phyloP scores from a whole-genome alignment of 2,113 vertebrate species.

The Chionodraco myersi region DNA sequence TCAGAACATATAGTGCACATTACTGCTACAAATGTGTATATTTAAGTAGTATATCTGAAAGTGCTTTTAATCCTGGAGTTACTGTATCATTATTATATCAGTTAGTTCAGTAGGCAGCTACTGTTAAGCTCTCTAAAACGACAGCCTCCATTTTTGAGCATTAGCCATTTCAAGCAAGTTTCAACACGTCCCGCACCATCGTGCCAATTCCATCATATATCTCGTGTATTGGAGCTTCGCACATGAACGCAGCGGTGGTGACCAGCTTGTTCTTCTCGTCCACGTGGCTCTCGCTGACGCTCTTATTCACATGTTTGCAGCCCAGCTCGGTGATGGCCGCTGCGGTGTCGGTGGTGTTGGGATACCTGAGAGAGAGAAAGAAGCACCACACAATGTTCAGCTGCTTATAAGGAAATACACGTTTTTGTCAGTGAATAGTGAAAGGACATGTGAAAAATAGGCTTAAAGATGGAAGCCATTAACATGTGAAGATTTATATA shows the following conservation, averaged over 20 bases:
- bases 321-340: slow-evolving; percentile 82
- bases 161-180: slow-evolving; percentile 67
- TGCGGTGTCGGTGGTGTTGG: slow-evolving; percentile 81
- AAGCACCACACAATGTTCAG: background rate
- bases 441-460: background rate
- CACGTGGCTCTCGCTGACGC: slow-evolving; percentile 83
- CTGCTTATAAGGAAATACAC: background rate
- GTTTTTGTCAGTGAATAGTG: background rate
- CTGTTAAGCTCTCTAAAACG: background rate
- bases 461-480: too few relatives aligned
- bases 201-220: slow-evolving; percentile 84
- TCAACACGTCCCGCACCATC: slow-evolving; percentile 83
- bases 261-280: slow-evolving; percentile 85
- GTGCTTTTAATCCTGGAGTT: slow-evolving; percentile 26
- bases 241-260: slow-evolving; percentile 87
- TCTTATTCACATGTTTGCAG: slow-evolving; percentile 83
- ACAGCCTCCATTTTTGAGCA: background rate
- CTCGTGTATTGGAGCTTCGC: slow-evolving; percentile 83
- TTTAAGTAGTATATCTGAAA: background rate
- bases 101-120: background rate
- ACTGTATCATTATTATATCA: background rate
- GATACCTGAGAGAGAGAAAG: slow-evolving; percentile 78
- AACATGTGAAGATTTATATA: too few relatives aligned
- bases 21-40: background rate
- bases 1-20: background rate